phyloP scores from a whole-genome alignment of 1,140 invertebrate genomes.

The Papilio polyxenes region DNA sequence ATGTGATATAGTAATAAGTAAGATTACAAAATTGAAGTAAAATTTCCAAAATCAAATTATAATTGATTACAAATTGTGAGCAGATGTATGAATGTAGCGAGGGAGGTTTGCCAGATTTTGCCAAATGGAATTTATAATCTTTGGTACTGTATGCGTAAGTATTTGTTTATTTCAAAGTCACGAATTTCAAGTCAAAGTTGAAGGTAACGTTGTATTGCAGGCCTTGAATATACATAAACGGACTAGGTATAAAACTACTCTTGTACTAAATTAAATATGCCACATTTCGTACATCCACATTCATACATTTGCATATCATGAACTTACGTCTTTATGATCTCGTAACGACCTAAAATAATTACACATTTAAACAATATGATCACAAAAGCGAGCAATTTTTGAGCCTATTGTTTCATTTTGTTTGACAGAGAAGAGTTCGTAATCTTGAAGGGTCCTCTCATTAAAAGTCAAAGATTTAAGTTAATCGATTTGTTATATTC shows the following conservation, averaged over 20 bases:
- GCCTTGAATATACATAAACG: background rate
- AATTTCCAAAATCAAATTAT: no score
- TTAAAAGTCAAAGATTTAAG: background rate
- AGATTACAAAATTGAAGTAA: no score
- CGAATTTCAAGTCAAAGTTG: background rate
- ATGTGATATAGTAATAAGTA: no score
- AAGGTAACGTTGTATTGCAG: background rate
- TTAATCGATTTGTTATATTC: slow-evolving; percentile 2
- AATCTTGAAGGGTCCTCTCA: background rate
- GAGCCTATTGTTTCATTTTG: background rate
- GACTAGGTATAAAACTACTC: background rate
- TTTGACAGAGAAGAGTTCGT: background rate
- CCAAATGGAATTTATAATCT: background rate
- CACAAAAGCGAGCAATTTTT: no score
- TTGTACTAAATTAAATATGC: background rate
- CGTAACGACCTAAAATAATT: no score
- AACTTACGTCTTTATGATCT: no score
- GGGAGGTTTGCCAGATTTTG: background rate
- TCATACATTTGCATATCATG: no score
- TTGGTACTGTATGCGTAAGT: background rate
- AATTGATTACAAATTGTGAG: background rate
- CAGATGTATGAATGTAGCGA: background rate
- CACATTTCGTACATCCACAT: background rate
- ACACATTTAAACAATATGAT: no score
- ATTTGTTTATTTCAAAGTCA: background rate